These are phyloP conservation scores for Copidosoma aretas DNA, from an alignment of 2,888 invertebrate species.

Conservation along the genomic window DNA sequence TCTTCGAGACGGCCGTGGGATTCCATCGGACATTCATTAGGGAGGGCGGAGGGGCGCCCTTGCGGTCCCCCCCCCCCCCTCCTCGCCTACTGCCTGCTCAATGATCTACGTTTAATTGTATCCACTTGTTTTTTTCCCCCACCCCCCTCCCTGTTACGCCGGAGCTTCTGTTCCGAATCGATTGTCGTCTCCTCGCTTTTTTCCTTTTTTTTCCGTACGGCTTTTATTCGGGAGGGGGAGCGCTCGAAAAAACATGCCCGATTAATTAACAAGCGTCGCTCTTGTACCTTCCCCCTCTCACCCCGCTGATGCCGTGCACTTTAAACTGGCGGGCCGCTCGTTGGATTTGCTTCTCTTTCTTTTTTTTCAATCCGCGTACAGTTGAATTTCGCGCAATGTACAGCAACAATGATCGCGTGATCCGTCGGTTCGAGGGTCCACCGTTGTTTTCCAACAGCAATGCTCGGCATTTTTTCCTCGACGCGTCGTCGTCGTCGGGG, in stretches of 20 bases:
- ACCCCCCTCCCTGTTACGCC: neutral
- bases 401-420: no score
- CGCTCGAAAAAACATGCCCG: neutral
- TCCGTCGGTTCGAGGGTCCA: no score
- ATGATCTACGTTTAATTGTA: slow-evolving; percentile 37
- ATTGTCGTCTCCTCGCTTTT: neutral
- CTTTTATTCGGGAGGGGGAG: no score
- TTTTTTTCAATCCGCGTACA: no score
- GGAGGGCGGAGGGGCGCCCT: slow-evolving; percentile 17
- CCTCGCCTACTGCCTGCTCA: slow-evolving; percentile 29
- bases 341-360: no score
- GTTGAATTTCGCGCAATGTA: no score
- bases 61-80: slow-evolving; percentile 24
- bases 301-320: no score
- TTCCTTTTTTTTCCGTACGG: neutral
- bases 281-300: no score
- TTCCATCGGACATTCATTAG: slow-evolving; percentile 41
- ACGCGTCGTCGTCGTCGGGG: no score
- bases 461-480: no score
- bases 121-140: slow-evolving; percentile 11
- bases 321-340: no score
- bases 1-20: slow-evolving; percentile 33
- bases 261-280: slow-evolving; percentile 13
- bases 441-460: no score
- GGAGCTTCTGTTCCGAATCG: neutral